These are phyloP conservation scores for Damaliscus lunatus DNA, from an alignment of 2,113 vertebrate genomes.

Conservation along the genomic window DNA sequence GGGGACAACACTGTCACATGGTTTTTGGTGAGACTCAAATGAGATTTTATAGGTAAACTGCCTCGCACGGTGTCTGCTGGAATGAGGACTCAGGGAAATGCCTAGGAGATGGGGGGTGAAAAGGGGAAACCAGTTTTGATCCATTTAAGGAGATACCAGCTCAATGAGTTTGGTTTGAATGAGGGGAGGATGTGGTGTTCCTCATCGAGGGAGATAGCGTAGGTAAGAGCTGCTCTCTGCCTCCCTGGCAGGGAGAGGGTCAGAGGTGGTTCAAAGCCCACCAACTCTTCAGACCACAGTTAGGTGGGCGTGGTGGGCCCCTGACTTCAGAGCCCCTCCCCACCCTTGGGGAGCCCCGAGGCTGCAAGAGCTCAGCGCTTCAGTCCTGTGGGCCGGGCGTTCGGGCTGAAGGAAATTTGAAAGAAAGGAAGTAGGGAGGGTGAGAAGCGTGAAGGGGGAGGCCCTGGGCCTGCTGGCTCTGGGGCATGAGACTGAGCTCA, in stretches of 20 bases:
- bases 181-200: neutral
- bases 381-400: neutral
- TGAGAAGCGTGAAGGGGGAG: constrained; percentile 60
- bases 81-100: neutral
- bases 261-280: neutral
- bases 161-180: neutral
- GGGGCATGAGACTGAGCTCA: constrained; percentile 47
- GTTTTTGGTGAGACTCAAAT: neutral
- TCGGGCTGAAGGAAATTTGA: constrained; percentile 14
- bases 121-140: neutral
- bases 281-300: neutral
- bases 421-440: constrained; percentile 69
- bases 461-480: constrained; percentile 35
- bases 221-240: neutral
- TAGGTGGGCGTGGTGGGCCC: neutral
- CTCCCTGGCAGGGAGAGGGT: neutral
- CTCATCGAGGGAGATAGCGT: neutral
- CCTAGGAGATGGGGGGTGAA: neutral
- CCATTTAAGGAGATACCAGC: neutral
- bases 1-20: neutral
- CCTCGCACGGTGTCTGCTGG: neutral
- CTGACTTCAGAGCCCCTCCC: neutral
- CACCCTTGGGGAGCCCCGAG: neutral
- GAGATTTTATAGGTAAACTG: neutral
- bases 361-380: constrained; percentile 24